Base-by-base conservation (phyloP, 2,797 vertebrate species). In the Acropternis orthonyx region DNA sequence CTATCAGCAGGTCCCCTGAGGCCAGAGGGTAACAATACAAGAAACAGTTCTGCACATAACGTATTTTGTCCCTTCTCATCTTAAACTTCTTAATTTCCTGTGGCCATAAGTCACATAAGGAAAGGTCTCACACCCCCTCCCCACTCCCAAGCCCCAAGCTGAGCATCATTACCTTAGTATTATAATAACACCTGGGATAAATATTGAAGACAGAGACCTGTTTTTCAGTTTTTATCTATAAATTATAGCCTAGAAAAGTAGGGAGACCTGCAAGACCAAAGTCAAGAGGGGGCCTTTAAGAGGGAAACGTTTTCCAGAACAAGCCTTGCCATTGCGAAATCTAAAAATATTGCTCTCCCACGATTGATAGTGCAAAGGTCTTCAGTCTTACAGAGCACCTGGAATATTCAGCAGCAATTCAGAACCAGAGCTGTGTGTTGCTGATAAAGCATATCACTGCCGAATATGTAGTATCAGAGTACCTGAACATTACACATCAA, bases 321-420 rank as follows among this genome's bases (percentile, higher is more conserved):
- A 94, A 67, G 30, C 49, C 67, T 94, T 90, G 83, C 90, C 51
- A 76, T 74, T 88, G 74, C 88, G 84, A 90, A 91, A 85, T 37
- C 79, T 65, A 44, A 66, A 96, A 93, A 90, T 82, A 93, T 71
- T 93, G 85, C 66, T 90, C 76, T 92, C 76, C n/a, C n/a, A 75
- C 90, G 94, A 93, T 87, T 96, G 94, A 93, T 24, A 85, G 84
- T 36, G 83, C 69, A 81, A 78, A 88, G 61, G 62, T 49, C 36
- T 92, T 95, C 63, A 54, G 74, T 79, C 49, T 85, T 51, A 52
- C 0, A 65, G 71, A 92, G 30, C 89, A 95, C 74, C 83, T 94
- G 94, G 59, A 81, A 89, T 79, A 82, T 71, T 56, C 65, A 91
- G 74, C 71, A 74, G 55, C 72, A 73, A 88, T 17, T 93, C 77